Evolutionary conservation across 2,797 vertebrate genomes (phyloP).

Genomic region (Anabas testudineus): DNA sequence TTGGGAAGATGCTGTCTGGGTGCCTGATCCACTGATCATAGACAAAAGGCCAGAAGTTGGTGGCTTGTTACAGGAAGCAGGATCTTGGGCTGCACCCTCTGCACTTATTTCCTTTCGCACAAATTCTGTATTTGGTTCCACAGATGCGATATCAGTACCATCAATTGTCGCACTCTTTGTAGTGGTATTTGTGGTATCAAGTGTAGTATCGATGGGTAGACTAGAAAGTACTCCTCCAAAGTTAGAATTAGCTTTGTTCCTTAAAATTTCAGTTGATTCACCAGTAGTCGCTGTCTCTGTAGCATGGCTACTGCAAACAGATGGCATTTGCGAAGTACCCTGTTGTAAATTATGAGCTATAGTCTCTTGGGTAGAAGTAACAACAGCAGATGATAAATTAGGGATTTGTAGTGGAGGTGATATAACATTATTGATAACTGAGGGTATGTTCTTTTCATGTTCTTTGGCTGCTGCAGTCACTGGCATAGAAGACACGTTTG

Average conservation of each 20-base stretch:
- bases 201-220: constrained; percentile 26
- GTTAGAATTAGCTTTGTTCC: constrained; percentile 13
- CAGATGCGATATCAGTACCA: constrained; percentile 28
- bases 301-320: constrained; percentile 40
- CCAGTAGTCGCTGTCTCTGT: constrained; percentile 19
- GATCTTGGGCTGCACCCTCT: constrained; percentile 35
- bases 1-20: constrained; percentile 45
- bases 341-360: constrained; percentile 43
- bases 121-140: constrained; percentile 34
- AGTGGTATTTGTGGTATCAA: constrained; percentile 8
- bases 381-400: constrained; percentile 24
- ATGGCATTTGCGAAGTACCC: constrained; percentile 46
- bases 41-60: constrained; percentile 47
- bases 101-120: constrained; percentile 41
- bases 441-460: constrained; percentile 32
- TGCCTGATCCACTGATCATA: constrained; percentile 47
- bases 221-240: constrained; percentile 21
- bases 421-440: constrained; percentile 50
- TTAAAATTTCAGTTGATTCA: constrained; percentile 46
- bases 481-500: constrained; percentile 32
- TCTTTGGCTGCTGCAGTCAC: constrained; percentile 50
- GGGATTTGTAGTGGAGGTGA: constrained; percentile 51
- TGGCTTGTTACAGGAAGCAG: constrained; percentile 45
- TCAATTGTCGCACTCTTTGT: constrained; percentile 22
- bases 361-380: constrained; percentile 41